Conservation (phyloP, 2,888 invertebrate species). For the Rhopalosiphum nymphaeae region DNA sequence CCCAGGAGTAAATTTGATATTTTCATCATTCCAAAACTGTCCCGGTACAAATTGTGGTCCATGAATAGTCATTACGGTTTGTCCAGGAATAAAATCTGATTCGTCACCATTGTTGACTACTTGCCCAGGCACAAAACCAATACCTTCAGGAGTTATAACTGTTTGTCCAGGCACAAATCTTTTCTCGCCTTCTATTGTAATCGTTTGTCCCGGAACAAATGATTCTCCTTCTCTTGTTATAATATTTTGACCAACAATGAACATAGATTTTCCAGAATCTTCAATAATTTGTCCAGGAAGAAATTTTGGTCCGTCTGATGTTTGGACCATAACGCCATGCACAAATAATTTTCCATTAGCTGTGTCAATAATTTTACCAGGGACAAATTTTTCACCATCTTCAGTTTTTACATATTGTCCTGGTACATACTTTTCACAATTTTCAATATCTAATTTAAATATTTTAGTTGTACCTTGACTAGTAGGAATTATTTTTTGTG, state of each 20-base stretch:
- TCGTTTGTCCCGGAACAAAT: constrained; percentile 78
- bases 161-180: constrained; percentile 78
- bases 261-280: constrained; percentile 74
- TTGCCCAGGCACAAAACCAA: constrained; percentile 78
- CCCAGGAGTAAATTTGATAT: constrained; percentile 81
- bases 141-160: constrained; percentile 75
- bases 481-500: constrained; percentile 74
- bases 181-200: constrained; percentile 72
- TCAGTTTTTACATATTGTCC: constrained; percentile 82
- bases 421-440: constrained; percentile 77
- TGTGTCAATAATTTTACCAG: constrained; percentile 79
- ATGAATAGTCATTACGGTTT: constrained; percentile 76
- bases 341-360: constrained; percentile 80
- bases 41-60: constrained; percentile 77
- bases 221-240: constrained; percentile 73
- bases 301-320: constrained; percentile 77
- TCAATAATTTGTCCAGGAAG: constrained; percentile 81
- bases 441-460: constrained; percentile 76
- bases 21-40: constrained; percentile 71
- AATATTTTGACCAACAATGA: constrained; percentile 77
- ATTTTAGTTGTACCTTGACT: constrained; percentile 75
- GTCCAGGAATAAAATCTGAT: constrained; percentile 76
- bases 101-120: constrained; percentile 73
- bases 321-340: constrained; percentile 75
- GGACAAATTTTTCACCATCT: constrained; percentile 75